Evolutionary conservation across 1,140 invertebrate species (phyloP).

Genomic region (Dendrolimus kikuchii): DNA sequence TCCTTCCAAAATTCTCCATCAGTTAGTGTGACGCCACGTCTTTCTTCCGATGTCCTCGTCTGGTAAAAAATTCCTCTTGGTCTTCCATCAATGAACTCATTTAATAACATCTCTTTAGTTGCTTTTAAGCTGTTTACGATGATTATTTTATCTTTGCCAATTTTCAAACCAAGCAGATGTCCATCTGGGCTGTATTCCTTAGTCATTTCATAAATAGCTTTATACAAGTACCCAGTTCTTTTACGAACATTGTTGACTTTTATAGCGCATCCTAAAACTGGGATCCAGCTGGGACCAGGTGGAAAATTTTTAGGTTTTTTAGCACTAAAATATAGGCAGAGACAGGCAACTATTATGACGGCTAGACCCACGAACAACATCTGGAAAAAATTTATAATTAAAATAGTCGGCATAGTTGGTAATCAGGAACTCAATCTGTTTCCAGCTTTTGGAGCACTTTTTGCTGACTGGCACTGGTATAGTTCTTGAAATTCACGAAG

Average conservation of each 20-base stretch:
- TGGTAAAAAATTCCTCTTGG: constrained; percentile 83
- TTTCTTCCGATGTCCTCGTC: constrained; percentile 78
- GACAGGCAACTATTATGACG: constrained; percentile 63
- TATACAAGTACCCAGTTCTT: constrained; percentile 77
- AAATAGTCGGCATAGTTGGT: too few relatives aligned
- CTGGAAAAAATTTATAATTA: constrained; percentile 30
- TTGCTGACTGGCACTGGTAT: too few relatives aligned
- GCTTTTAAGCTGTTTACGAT: constrained; percentile 79
- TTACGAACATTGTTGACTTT: constrained; percentile 75
- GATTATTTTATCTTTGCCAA: constrained; percentile 84
- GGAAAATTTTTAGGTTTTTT: constrained; percentile 84
- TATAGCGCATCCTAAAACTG: constrained; percentile 80
- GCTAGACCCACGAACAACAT: constrained; percentile 74
- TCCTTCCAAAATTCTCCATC: constrained; percentile 87
- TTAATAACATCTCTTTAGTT: constrained; percentile 81
- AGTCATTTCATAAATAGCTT: constrained; percentile 75
- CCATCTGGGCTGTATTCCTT: constrained; percentile 71
- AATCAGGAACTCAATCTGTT: too few relatives aligned
- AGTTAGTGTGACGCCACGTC: constrained; percentile 79
- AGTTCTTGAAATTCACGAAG: too few relatives aligned
- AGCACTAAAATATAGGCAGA: constrained; percentile 76
- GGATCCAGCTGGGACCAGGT: constrained; percentile 84
- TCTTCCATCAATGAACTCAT: constrained; percentile 83
- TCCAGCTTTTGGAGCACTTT: too few relatives aligned
- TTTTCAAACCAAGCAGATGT: constrained; percentile 80